phyloP scores from a whole-genome alignment of 2,113 vertebrate species.

The Scopus umbretta region DNA sequence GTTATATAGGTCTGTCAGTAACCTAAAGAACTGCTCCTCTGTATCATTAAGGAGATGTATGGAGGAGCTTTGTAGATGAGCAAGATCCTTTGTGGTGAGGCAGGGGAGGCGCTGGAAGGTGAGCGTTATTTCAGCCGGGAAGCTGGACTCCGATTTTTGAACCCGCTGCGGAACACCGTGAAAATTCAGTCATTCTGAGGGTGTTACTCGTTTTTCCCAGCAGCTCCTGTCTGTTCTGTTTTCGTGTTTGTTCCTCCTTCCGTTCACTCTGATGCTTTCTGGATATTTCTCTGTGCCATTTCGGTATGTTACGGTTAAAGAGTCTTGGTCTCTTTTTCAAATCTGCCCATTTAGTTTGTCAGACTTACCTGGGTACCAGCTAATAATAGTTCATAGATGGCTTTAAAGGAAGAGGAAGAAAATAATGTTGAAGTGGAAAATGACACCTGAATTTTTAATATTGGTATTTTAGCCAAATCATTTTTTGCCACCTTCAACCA shows the following conservation, averaged over 20 bases:
- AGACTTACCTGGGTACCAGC: background rate
- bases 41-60: background rate
- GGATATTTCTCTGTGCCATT: background rate
- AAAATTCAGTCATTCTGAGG: background rate
- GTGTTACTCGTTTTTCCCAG: background rate
- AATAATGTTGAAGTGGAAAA: background rate
- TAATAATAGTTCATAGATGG: background rate
- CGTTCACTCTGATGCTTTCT: background rate
- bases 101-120: background rate
- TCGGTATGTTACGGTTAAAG: background rate
- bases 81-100: background rate
- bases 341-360: background rate
- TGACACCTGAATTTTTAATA: background rate
- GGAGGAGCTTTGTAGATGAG: background rate
- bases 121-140: background rate
- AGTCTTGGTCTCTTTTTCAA: background rate
- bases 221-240: background rate
- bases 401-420: background rate
- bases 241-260: background rate
- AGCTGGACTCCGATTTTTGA: background rate
- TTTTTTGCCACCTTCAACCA: background rate
- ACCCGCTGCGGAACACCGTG: background rate
- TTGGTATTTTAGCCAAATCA: background rate
- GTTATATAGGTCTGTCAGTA: too few relatives aligned
- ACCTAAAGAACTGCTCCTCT: background rate